Evolutionary conservation across 2,888 invertebrate species (phyloP).

Genomic region (Blastobasis adustella): DNA sequence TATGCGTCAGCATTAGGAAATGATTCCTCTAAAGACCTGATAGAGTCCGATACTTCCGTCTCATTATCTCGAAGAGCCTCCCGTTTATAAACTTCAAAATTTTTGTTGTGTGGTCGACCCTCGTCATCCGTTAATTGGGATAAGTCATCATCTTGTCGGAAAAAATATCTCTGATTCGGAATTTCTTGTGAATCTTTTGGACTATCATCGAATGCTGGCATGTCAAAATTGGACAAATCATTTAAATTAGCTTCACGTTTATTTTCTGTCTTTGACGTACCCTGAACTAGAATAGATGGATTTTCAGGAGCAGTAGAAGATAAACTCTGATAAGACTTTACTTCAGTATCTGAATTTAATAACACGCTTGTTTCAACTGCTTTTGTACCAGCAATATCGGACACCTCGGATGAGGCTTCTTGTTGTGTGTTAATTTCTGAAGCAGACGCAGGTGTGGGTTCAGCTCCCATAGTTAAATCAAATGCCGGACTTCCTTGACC

Average conservation of each 20-base stretch:
- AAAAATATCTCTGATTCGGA: conserved; percentile 27
- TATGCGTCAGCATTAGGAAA: conserved; percentile 47
- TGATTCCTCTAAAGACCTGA: conserved; percentile 59
- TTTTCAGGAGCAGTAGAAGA: conserved; percentile 18
- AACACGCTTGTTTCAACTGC: conserved; percentile 22
- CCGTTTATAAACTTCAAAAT: conserved; percentile 36
- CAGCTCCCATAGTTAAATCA: conserved; percentile 30
- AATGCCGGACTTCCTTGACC: conserved; percentile 32
- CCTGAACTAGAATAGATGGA: conserved; percentile 25
- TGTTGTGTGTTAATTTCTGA: conserved; percentile 32
- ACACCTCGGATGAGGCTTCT: conserved; percentile 26
- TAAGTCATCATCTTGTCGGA: conserved; percentile 33
- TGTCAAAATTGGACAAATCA: conserved; percentile 23
- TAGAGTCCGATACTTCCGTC: conserved; percentile 33
- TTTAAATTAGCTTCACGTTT: conserved; percentile 49
- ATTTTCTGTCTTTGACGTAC: conserved; percentile 36
- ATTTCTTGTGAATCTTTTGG: conserved; percentile 26
- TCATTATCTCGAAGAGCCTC: conserved; percentile 30
- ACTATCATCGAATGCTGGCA: conserved; percentile 21
- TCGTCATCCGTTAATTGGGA: conserved; percentile 36
- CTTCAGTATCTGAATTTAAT: conserved; percentile 16
- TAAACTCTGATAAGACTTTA: conserved; percentile 23
- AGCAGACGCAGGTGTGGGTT: conserved; percentile 17
- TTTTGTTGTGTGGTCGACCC: conserved; percentile 21
- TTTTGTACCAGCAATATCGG: conserved; percentile 26